Percentiles rank a stretch among this genome's conserved stretches.
Conservation (phyloP, 2,888 invertebrate species). For the Drosophila anomalata region DNA sequence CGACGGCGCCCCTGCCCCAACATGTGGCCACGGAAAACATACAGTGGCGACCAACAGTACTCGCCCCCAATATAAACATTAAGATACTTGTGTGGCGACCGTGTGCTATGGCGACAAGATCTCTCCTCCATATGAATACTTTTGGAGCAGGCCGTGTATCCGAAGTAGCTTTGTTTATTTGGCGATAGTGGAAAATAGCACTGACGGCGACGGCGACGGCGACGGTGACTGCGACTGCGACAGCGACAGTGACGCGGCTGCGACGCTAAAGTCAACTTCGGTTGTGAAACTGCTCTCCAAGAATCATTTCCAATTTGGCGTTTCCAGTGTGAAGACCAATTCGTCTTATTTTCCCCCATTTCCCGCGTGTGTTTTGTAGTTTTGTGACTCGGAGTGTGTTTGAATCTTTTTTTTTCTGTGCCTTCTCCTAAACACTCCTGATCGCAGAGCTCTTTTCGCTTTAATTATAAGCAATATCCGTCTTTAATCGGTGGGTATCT, state of each 20-base stretch:
- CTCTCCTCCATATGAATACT: neutral
- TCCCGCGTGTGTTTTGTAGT: conserved; percentile 10
- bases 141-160: neutral
- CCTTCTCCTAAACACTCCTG: neutral
- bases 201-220: conserved; percentile 17
- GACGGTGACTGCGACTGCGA: neutral
- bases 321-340: conserved; percentile 83
- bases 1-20: neutral
- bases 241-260: conserved; percentile 13
- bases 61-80: neutral
- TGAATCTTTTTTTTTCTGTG: conserved; percentile 25
- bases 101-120: neutral
- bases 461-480: neutral
- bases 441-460: neutral
- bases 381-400: neutral
- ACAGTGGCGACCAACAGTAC: neutral
- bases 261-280: conserved; percentile 25
- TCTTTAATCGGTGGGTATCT: conserved; percentile 8
- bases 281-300: conserved; percentile 30
- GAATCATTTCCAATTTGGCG: conserved; percentile 73
- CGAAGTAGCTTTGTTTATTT: conserved; percentile 8
- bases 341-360: conserved; percentile 6
- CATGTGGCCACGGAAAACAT: neutral
- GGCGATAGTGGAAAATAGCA: conserved; percentile 10
- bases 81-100: neutral